phyloP scores from a whole-genome alignment of 1,140 invertebrate genomes.

The Brachionus paranguensis region DNA sequence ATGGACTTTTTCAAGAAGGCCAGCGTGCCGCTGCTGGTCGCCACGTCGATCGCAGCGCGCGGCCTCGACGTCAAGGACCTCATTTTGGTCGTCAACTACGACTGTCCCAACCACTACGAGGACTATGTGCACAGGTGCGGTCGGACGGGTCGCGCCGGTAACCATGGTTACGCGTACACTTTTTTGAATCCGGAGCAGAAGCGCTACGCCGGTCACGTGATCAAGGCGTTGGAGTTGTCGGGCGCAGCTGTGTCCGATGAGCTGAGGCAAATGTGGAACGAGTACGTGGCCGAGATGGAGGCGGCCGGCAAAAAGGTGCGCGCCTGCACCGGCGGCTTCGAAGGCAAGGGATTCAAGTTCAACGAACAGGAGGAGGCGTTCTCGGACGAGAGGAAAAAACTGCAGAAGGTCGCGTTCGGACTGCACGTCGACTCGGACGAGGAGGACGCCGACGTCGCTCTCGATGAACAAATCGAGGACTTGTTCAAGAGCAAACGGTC shows the following conservation, averaged over 20 bases:
- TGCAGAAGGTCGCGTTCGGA: constrained; percentile 90
- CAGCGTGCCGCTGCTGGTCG: constrained; percentile 66
- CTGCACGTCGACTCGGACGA: constrained; percentile 95
- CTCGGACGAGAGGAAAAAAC: constrained; percentile 81
- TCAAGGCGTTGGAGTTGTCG: constrained; percentile 80
- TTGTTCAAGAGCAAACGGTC: constrained; percentile 38
- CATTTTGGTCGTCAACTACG: constrained; percentile 95
- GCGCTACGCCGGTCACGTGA: constrained; percentile 81
- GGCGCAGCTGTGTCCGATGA: constrained; percentile 68
- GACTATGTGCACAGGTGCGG: constrained; percentile 99
- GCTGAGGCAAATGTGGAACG: constrained; percentile 74
- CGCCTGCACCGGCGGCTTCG: constrained; percentile 79
- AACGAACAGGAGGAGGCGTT: constrained; percentile 94
- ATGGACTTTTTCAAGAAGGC: constrained; percentile 96
- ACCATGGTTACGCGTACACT: constrained; percentile 90
- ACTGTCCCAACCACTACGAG: constrained; percentile 99
- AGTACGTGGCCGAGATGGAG: constrained; percentile 78
- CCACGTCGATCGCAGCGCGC: constrained; percentile 90
- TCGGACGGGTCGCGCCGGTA: constrained; percentile 76
- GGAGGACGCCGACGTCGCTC: constrained; percentile 72
- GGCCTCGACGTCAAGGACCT: constrained; percentile 96
- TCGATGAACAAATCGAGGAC: constrained; percentile 31
- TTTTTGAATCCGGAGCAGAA: constrained; percentile 92
- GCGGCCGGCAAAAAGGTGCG: constrained; percentile 85
- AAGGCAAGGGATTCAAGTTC: constrained; percentile 97